Evolutionary conservation across 2,797 vertebrate genomes (phyloP), one percentile per base, ranked within the genome.

Genomic region (Typhlichthys subterraneus): DNA sequence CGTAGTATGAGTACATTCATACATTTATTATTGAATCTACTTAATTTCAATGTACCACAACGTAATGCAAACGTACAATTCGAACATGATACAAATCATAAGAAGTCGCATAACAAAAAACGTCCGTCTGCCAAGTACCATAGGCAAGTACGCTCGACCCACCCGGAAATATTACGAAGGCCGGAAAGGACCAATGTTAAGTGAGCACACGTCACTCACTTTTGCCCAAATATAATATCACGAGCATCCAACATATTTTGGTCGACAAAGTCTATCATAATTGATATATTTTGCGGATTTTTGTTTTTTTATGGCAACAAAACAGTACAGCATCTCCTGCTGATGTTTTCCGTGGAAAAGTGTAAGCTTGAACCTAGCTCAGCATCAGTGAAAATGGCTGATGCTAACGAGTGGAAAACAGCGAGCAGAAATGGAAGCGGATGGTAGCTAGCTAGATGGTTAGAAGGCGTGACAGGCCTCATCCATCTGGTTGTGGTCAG

Each of bases 161-260:
- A 91, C 88, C 91, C 92, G 92, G 92, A 94, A 94, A 91, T 82
- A 82, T 89, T 89, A 81, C 83, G 67, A 75, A 80, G 90, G 83
- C 91, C 92, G 93, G 92, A 93, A 93, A 91, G 89, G 89, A 90
- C 91, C 87, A 74, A 87, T 85, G 89, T 91, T 90, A 79, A 89
- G 89, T 79, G 91, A 85, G 89, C 89, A 89, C 90, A 92, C 93
- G 93, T 94, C 92, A 94, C 87, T 89, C 84, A 86, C 83, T 91
- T 87, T 90, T 87, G 84, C 84, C 83, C 82, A 81, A 91, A 91
- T 88, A 88, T 87, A 86, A 85, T 79, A 81, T 70, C 77, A 85
- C 82, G 89, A 88, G 88, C 75, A 79, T 79, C 83, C 77, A 83
- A 83, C 76, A 87, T 79, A 76, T 75, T 75, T 87, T 83, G 75